Evolutionary conservation across 2,797 vertebrate genomes (phyloP).

Genomic region (Spizella passerina): DNA sequence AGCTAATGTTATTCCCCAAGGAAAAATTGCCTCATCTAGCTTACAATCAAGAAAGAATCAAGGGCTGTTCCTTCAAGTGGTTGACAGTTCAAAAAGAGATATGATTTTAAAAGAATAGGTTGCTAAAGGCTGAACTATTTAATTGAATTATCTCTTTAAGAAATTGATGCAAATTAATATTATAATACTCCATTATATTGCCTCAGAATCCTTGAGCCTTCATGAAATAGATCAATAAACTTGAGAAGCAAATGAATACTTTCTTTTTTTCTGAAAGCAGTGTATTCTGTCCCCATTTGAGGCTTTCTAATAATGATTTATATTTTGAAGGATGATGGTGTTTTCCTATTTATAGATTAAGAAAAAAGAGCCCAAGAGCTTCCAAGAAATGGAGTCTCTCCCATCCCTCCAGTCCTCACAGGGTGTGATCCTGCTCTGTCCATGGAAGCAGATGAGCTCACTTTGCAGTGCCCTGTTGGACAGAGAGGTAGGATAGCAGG

Average conservation of each 20-base stretch:
- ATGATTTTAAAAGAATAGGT: background rate
- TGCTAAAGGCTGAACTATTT: slow-evolving; percentile 48
- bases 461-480: background rate
- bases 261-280: background rate
- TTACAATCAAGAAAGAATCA: slow-evolving; percentile 53
- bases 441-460: background rate
- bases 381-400: background rate
- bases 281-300: background rate
- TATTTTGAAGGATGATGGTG: background rate
- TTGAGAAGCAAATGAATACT: background rate
- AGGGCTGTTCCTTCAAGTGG: slow-evolving; percentile 56
- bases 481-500: background rate
- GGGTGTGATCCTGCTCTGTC: background rate
- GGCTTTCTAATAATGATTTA: background rate
- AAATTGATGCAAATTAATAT: slow-evolving; percentile 50
- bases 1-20: slow-evolving; percentile 58
- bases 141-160: slow-evolving; percentile 52
- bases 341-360: background rate
- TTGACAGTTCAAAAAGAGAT: slow-evolving; percentile 52
- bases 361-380: background rate
- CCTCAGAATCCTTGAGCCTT: background rate
- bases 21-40: slow-evolving; percentile 62
- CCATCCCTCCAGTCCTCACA: background rate
- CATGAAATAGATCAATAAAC: background rate
- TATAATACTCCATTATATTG: slow-evolving; percentile 5